A percentile compares a stretch with the other conserved stretches of the same genome.
phyloP scores from a whole-genome alignment of 2,888 invertebrate species.

The Melanophora roralis region DNA sequence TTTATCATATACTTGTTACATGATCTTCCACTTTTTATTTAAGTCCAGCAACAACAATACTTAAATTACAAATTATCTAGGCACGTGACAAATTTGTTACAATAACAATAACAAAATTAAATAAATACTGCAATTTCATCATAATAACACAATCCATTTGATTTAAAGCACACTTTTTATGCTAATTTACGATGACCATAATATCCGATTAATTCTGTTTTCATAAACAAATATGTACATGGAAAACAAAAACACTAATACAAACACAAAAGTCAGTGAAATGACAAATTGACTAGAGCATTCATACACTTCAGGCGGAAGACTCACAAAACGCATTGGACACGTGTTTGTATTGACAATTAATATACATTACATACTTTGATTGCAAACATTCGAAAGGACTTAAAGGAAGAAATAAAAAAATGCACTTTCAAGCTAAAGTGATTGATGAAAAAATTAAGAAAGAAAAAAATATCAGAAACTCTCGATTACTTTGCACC shows the following conservation, averaged over 20 bases:
- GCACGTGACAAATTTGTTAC: conserved; percentile 51
- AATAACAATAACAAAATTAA: conserved; percentile 7
- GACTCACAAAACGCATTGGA: conserved; percentile 24
- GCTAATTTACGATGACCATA: conserved; percentile 60
- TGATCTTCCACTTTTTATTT: conserved; percentile 21
- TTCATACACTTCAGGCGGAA: conserved; percentile 21
- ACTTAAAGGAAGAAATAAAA: conserved; percentile 1
- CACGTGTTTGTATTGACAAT: conserved; percentile 63
- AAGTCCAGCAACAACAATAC: neutral
- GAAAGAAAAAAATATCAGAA: conserved; percentile 13
- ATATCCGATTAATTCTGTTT: conserved; percentile 55
- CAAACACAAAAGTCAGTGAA: conserved; percentile 45
- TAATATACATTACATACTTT: conserved; percentile 41
- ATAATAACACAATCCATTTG: conserved; percentile 58
- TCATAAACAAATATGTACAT: conserved; percentile 25
- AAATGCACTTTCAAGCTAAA: neutral
- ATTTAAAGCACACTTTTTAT: conserved; percentile 59
- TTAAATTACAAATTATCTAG: conserved; percentile 26
- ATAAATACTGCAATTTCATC: neutral
- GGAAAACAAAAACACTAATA: neutral
- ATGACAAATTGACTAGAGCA: conserved; percentile 55
- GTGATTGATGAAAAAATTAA: conserved; percentile 53
- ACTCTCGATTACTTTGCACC: neutral
- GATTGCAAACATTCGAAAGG: conserved; percentile 1
- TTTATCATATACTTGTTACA: neutral